phyloP scores from a whole-genome alignment of 2,888 invertebrate species.

The Falcaria lacertinaria region DNA sequence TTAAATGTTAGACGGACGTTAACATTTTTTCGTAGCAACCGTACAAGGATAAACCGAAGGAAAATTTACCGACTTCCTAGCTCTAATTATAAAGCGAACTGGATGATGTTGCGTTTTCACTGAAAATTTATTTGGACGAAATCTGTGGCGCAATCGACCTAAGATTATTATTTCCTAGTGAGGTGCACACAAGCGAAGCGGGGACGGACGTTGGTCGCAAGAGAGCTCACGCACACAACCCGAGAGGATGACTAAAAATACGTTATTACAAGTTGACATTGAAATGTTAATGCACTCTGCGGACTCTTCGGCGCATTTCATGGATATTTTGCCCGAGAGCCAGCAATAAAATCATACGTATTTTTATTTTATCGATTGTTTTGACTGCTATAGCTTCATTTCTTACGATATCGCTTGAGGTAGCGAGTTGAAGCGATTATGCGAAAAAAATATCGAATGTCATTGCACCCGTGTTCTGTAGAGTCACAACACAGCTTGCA shows the following conservation, averaged over 20 bases:
- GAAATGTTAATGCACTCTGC: conserved; percentile 77
- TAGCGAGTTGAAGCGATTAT: conserved; percentile 48
- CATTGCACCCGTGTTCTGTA: conserved; percentile 36
- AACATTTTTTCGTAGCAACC: conserved; percentile 5
- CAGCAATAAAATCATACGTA: conserved; percentile 27
- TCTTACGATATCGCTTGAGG: conserved; percentile 35
- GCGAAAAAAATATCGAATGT: conserved; percentile 48
- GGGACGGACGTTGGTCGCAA: conserved; percentile 35
- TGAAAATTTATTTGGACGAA: conserved; percentile 29
- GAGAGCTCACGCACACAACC: conserved; percentile 65
- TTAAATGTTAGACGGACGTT: conserved; percentile 17
- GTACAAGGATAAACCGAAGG: conserved; percentile 20
- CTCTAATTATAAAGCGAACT: conserved; percentile 21
- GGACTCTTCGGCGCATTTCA: conserved; percentile 58
- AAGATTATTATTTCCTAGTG: conserved; percentile 63
- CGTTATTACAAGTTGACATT: conserved; percentile 74
- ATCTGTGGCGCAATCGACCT: conserved; percentile 48
- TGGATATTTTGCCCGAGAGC: conserved; percentile 47
- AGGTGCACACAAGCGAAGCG: conserved; percentile 31
- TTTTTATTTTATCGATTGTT: conserved; percentile 65
- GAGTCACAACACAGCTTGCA: conserved; percentile 11
- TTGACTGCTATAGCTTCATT: conserved; percentile 55
- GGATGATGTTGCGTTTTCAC: conserved; percentile 26
- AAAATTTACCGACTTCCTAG: conserved; percentile 21
- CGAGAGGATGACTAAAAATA: conserved; percentile 68